Base-by-base conservation (phyloP, 2,113 vertebrate species). In the Bos javanicus region DNA sequence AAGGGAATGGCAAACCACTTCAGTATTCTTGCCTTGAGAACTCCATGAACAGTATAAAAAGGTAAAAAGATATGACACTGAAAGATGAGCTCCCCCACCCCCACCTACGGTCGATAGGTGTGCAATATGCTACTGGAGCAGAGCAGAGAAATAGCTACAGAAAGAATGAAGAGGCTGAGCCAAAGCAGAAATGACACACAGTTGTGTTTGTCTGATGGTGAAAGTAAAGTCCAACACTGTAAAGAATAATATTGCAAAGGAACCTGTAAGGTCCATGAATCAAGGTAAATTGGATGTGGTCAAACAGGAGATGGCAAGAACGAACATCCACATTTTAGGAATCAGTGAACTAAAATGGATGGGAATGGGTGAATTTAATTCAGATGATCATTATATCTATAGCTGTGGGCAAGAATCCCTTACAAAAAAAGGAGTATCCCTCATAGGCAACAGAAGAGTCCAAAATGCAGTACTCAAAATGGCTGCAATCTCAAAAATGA, bases 41-140 rank as follows among this genome's bases (percentile, higher is more conserved):
- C 36, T 2, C 36, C 21, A 74, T 23, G 67, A 74, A 39, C 36
- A 74, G 67, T 39, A 39, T 25, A 36, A 74, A 74, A 74, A 74
- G n/a, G 19, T 10, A 74, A 74, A 39, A 39, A 13, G 19, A 13
- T 39, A 74, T 25, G 36, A 39, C 36, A 39, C 36, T 74, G 36
- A 74, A 39, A 74, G 67, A 39, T 74, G 19, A 74, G 2, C 19
- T 2, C 13, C n/a, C 19, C 67, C 7, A 19, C 33, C 62, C 17
- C 33, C 1, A 0, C 8, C 64, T 4, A n/a, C 4, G 0, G 33
- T 11, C 0, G 0, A 10, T 67, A 74, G 67, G 19, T 25, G 19
- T 74, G 19, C 67, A 39, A 23, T 39, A 39, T 74, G 36, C 36
- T 74, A 39, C 21, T 39, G 19, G 67, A 39, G 36, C 13, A 74